Base-by-base conservation (phyloP, 2,888 invertebrate species). In the Ceriagrion tenellum region DNA sequence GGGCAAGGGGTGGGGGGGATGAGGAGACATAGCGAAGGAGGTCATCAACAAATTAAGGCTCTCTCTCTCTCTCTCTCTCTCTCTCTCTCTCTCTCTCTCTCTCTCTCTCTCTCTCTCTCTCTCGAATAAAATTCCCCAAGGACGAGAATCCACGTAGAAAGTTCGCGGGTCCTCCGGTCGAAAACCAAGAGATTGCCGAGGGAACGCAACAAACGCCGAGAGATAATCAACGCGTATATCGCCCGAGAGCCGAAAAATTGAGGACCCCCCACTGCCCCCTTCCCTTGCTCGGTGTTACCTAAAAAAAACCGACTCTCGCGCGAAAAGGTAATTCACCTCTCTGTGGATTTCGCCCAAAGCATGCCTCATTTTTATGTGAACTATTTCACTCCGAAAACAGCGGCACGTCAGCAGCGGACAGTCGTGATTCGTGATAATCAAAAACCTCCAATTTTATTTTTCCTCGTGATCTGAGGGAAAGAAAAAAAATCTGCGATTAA, bases 1-100 rank as follows among this genome's bases (percentile, higher is more conserved):
- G 12, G n/a, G 69, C n/a, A n/a, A n/a, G 69, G n/a, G 10, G 26
- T 26, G 26, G 4, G 23, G 26, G 10, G n/a, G 81, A 35, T 35
- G 18, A 81, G 81, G 81, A 26, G 81, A 81, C 23, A 81, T 81
- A 81, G 69, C 69, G 69, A 69, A 69, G 69, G 69, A 69, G 81
- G 81, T 81, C 81, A 81, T 81, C 81, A 81, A 81, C 81, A 81
- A 81, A 81, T 81, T 81, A 81, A 81, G 81, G 81, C 35, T 81
- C 81, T 81, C n/a, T n/a, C n/a, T n/a, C n/a, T n/a, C n/a, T n/a
- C n/a, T n/a, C n/a, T n/a, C n/a, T n/a, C n/a, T n/a, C n/a, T n/a
- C n/a, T n/a, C n/a, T n/a, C n/a, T n/a, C n/a, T n/a, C n/a, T n/a
- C n/a, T n/a, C n/a, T n/a, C n/a, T n/a, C n/a, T n/a, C n/a, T n/a